phyloP scores from a whole-genome alignment of 2,797 vertebrate species.

The Remorina albescens region DNA sequence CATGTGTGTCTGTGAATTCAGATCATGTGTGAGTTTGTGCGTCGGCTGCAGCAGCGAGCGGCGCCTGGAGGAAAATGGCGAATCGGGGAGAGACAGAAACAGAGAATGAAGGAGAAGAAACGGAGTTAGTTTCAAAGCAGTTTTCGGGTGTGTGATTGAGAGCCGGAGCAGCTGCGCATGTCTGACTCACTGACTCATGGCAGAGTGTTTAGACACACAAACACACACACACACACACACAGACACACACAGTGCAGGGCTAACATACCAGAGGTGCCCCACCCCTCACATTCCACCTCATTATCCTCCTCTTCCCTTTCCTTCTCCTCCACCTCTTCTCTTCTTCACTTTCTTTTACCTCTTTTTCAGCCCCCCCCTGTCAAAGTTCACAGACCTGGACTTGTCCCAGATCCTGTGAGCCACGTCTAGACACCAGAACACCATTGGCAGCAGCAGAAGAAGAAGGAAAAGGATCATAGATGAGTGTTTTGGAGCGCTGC shows the following conservation, averaged over 20 bases:
- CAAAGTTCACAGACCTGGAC: neutral
- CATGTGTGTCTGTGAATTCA: neutral
- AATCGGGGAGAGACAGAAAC: constrained; percentile 39
- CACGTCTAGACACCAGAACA: constrained; percentile 29
- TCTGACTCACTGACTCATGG: constrained; percentile 80
- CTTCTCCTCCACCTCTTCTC: constrained; percentile 58
- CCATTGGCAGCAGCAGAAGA: constrained; percentile 6
- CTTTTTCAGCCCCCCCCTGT: constrained; percentile 20
- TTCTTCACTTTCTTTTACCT: constrained; percentile 32
- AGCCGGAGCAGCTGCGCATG: constrained; percentile 81
- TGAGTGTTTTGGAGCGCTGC: constrained; percentile 20
- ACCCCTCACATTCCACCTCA: constrained; percentile 84
- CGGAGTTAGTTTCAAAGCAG: constrained; percentile 66
- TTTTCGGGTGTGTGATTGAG: constrained; percentile 62
- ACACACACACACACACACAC: constrained; percentile 43
- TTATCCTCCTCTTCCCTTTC: constrained; percentile 72
- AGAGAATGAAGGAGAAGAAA: constrained; percentile 49
- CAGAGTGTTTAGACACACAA: constrained; percentile 63
- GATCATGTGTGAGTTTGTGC: neutral
- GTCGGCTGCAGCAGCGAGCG: constrained; percentile 25
- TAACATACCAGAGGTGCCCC: constrained; percentile 84
- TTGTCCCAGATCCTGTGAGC: constrained; percentile 32
- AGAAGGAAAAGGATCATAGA: constrained; percentile 31
- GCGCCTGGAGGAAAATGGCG: constrained; percentile 32
- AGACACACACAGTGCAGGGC: constrained; percentile 53